phyloP scores from a whole-genome alignment of 2,888 invertebrate species.

The Clusia tigrina region DNA sequence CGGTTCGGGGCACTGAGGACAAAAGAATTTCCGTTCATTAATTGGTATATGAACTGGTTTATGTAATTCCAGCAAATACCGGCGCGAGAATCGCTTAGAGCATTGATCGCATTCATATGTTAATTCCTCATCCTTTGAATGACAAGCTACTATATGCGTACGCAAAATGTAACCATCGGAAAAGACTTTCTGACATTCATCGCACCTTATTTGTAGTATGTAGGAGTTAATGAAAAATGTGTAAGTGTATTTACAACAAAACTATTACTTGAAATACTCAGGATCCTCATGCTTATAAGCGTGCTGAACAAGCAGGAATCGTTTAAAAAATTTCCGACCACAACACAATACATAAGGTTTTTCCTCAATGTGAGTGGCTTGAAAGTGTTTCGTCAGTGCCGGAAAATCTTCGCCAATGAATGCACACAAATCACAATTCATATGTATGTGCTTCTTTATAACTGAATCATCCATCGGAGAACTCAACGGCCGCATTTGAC shows the following conservation, averaged over 20 bases:
- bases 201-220: conserved; percentile 50
- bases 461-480: conserved; percentile 52
- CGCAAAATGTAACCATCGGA: conserved; percentile 58
- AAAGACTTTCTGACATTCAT: conserved; percentile 58
- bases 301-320: conserved; percentile 60
- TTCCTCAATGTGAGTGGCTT: conserved; percentile 48
- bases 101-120: conserved; percentile 59
- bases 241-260: no score
- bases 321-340: conserved; percentile 59
- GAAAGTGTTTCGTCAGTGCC: conserved; percentile 57
- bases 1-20: conserved; percentile 52
- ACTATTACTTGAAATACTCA: conserved; percentile 61
- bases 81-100: conserved; percentile 57
- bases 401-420: conserved; percentile 53
- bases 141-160: conserved; percentile 57
- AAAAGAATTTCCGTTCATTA: conserved; percentile 51
- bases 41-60: conserved; percentile 57
- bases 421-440: conserved; percentile 60
- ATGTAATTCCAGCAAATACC: conserved; percentile 57
- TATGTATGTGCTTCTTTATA: conserved; percentile 58
- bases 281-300: conserved; percentile 62
- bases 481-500: conserved; percentile 45
- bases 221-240: no score
- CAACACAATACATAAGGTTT: conserved; percentile 60
- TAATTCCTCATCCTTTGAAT: conserved; percentile 57